Evolutionary conservation across 2,797 vertebrate genomes (phyloP).

Genomic region (Meriones psammophilus): DNA sequence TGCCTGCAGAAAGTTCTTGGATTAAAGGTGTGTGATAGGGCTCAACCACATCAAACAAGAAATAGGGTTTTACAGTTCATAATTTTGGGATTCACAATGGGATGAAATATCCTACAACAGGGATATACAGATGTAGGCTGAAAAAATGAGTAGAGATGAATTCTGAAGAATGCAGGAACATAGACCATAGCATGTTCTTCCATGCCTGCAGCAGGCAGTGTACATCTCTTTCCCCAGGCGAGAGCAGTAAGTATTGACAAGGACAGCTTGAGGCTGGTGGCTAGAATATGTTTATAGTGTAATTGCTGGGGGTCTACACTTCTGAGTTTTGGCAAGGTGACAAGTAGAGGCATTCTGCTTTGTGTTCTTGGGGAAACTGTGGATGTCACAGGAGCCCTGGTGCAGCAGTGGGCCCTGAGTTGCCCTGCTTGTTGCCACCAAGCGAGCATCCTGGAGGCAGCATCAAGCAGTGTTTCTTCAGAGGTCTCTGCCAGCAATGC

Average conservation of each 20-base stretch:
- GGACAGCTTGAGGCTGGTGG: neutral
- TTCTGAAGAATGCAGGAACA: neutral
- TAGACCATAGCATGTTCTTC: neutral
- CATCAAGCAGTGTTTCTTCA: neutral
- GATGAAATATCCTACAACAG: too few species aligned
- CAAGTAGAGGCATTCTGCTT: neutral
- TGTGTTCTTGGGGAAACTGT: neutral
- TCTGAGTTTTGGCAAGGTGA: neutral
- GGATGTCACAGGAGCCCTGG: neutral
- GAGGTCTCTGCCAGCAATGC: neutral
- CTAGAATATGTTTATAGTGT: neutral
- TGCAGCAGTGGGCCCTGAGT: neutral
- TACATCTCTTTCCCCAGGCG: too few species aligned
- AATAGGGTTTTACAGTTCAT: too few species aligned
- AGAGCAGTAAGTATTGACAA: neutral
- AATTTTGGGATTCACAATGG: too few species aligned
- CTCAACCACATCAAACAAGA: too few species aligned
- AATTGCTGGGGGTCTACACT: neutral
- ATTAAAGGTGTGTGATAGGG: too few species aligned
- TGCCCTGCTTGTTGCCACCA: neutral
- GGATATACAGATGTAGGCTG: neutral
- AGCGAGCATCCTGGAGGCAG: neutral
- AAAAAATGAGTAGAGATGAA: conserved; percentile 21
- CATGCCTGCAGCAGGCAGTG: neutral
- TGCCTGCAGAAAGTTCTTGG: too few species aligned